Conservation (phyloP, 2,797 vertebrate genomes). For the Dendrocincla tyrannina region DNA sequence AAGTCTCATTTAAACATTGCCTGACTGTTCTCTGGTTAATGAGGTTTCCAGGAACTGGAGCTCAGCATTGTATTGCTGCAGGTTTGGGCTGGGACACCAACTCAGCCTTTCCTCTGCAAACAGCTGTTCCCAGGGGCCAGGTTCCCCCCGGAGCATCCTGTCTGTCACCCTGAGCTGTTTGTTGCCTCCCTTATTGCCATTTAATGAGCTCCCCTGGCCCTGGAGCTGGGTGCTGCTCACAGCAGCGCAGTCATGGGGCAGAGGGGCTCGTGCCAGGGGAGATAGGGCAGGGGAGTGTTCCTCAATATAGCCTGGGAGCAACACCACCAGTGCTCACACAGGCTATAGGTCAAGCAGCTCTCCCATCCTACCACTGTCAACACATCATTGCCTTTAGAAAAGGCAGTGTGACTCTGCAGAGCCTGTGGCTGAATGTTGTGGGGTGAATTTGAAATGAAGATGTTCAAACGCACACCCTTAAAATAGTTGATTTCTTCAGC, state of each 20-base stretch:
- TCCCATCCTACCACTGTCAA: neutral
- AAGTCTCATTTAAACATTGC: neutral
- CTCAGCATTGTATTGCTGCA: neutral
- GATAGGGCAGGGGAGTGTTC: conserved; percentile 55
- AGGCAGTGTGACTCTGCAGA: neutral
- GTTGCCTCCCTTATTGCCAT: neutral
- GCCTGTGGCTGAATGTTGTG: neutral
- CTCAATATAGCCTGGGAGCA: neutral
- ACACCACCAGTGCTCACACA: neutral
- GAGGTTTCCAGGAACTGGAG: neutral
- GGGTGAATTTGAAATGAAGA: neutral
- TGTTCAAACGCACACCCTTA: neutral
- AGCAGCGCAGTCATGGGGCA: neutral
- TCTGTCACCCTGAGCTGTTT: neutral
- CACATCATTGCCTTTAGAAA: fast-evolving
- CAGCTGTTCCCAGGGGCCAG: neutral
- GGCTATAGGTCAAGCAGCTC: neutral
- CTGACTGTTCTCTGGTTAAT: neutral
- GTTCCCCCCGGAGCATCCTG: neutral
- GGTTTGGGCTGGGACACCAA: neutral
- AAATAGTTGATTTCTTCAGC: neutral
- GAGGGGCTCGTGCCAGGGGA: conserved; percentile 29
- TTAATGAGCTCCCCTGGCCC: neutral
- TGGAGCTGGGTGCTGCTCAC: neutral
- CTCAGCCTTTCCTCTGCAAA: neutral